Percentiles rank a stretch among this genome's conserved stretches.
Evolutionary conservation across 1,140 invertebrate genomes (phyloP).

Genomic region (Zaprionus nigranus): DNA sequence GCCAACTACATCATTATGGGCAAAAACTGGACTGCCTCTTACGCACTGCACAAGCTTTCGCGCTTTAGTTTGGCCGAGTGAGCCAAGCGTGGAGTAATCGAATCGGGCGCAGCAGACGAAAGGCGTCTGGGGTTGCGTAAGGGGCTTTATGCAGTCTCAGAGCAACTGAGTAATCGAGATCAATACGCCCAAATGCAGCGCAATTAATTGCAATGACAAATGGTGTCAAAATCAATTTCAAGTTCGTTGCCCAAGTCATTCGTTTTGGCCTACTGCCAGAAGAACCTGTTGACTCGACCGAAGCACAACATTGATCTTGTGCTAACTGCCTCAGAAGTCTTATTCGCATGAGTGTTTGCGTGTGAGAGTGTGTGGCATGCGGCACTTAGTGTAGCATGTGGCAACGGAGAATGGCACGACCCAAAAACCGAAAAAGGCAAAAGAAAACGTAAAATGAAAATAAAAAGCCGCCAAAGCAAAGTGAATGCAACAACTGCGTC

Average conservation of each 20-base stretch:
- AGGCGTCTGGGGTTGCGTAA: conserved; percentile 53
- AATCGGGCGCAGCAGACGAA: background rate
- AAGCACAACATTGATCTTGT: conserved; percentile 77
- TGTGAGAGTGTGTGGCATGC: conserved; percentile 10
- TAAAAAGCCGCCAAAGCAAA: conserved; percentile 38
- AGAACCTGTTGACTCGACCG: conserved; percentile 75
- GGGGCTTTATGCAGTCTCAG: conserved; percentile 32
- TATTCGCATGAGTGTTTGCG: conserved; percentile 18
- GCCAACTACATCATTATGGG: background rate
- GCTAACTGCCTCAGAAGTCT: conserved; percentile 36
- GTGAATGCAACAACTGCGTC: conserved; percentile 70
- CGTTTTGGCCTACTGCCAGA: conserved; percentile 45
- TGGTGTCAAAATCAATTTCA: conserved; percentile 45
- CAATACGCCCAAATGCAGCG: conserved; percentile 25
- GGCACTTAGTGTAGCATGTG: conserved; percentile 23
- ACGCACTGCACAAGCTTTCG: background rate
- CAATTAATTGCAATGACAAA: conserved; percentile 66
- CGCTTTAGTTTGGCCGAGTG: background rate
- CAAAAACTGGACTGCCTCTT: background rate
- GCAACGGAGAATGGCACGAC: conserved; percentile 73
- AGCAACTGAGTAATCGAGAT: conserved; percentile 4
- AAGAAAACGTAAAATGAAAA: conserved; percentile 13
- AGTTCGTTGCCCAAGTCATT: conserved; percentile 78
- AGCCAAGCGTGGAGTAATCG: background rate
- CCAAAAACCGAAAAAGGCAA: conserved; percentile 53